phyloP scores from a whole-genome alignment of 2,797 vertebrate genomes.

The Labeo calbasu region DNA sequence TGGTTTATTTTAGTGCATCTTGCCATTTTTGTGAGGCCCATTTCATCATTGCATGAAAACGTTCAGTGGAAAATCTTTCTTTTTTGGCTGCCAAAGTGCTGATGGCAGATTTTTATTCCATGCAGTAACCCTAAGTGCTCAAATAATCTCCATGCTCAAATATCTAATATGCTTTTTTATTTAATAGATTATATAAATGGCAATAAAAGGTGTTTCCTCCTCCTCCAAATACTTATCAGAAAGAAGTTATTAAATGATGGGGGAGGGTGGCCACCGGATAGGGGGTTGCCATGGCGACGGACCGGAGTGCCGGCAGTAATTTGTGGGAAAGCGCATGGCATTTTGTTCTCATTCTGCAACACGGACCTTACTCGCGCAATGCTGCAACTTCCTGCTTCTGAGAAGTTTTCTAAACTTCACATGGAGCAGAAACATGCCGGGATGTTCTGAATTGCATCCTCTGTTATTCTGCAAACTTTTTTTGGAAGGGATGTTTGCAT shows the following conservation, averaged over 20 bases:
- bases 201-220: constrained; percentile 30
- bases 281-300: constrained; percentile 41
- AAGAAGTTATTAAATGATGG: constrained; percentile 50
- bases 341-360: constrained; percentile 31
- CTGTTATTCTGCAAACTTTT: neutral
- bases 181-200: constrained; percentile 29
- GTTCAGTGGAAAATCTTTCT: neutral
- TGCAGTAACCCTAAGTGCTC: constrained; percentile 2
- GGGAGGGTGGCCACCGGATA: constrained; percentile 4
- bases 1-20: constrained; percentile 7
- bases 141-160: constrained; percentile 22
- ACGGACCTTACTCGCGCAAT: neutral
- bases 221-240: constrained; percentile 36
- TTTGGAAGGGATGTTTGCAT: neutral
- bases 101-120: constrained; percentile 25
- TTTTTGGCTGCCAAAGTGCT: constrained; percentile 27
- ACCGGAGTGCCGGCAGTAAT: constrained; percentile 19
- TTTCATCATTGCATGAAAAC: constrained; percentile 10
- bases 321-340: constrained; percentile 14
- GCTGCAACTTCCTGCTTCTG: neutral
- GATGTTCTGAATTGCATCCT: neutral
- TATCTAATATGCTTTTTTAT: constrained; percentile 17
- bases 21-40: constrained; percentile 9
- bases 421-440: constrained; percentile 6
- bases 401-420: constrained; percentile 6